Percentiles rank a stretch among this genome's conserved stretches.
phyloP scores from a whole-genome alignment of 2,888 invertebrate species.

The Tubulanus polymorphus region DNA sequence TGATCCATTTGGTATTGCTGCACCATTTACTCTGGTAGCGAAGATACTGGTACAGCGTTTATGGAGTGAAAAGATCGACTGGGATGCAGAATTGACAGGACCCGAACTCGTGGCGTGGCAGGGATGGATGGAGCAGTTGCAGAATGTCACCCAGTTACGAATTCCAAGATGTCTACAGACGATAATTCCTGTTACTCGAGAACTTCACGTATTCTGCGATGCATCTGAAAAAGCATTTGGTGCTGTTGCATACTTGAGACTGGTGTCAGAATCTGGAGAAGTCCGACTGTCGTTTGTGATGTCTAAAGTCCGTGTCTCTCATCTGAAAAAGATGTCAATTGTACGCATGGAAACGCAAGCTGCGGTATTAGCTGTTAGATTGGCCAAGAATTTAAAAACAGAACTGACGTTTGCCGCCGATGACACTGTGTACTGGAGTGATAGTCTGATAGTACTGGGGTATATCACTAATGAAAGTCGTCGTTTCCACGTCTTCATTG shows the following conservation, averaged over 20 bases:
- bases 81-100: conserved; percentile 9
- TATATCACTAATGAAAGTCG: too few species aligned
- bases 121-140: background rate
- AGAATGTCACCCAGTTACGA: background rate
- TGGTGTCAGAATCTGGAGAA: background rate
- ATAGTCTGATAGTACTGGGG: too few species aligned
- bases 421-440: too few species aligned
- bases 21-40: conserved; percentile 3
- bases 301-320: background rate
- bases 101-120: background rate
- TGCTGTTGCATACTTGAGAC: conserved; percentile 8
- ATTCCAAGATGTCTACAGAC: conserved; percentile 7
- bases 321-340: conserved; percentile 2
- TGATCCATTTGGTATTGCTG: conserved; percentile 8
- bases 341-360: conserved; percentile 6
- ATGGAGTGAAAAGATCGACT: conserved; percentile 7
- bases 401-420: too few species aligned
- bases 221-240: conserved; percentile 2
- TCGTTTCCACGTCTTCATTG: too few species aligned
- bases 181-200: background rate
- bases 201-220: conserved; percentile 9
- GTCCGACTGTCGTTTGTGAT: conserved; percentile 3
- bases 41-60: conserved; percentile 7
- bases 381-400: too few species aligned
- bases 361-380: too few species aligned